Evolutionary conservation across 2,888 invertebrate genomes (phyloP).

Genomic region (Nemotelus nigrinus): DNA sequence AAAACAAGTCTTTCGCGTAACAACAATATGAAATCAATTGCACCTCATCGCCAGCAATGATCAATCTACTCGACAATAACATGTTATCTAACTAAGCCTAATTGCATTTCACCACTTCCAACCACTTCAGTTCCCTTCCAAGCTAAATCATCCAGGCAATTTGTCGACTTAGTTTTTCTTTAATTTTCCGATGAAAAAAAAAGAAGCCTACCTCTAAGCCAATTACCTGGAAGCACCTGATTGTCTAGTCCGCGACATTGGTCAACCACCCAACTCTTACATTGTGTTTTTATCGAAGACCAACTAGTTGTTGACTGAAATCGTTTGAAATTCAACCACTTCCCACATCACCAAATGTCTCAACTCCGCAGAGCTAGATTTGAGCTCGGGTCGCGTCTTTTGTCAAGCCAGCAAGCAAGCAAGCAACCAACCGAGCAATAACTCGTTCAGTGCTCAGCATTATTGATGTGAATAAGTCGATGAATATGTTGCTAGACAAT

Average conservation of each 20-base stretch:
- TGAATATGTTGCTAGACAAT: no score
- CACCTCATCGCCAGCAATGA: no score
- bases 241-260: slow-evolving; percentile 32
- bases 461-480: no score
- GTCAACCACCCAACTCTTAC: slow-evolving; percentile 10
- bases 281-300: neutral
- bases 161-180: neutral
- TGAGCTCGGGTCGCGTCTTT: no score
- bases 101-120: no score
- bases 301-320: slow-evolving; percentile 34
- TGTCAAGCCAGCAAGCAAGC: no score
- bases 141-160: slow-evolving; percentile 22
- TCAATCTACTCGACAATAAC: no score
- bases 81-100: no score
- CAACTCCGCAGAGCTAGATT: neutral
- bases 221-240: slow-evolving; percentile 43
- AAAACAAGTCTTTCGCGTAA: no score
- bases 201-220: slow-evolving; percentile 28
- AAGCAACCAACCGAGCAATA: no score
- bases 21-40: no score
- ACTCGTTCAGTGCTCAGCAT: no score
- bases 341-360: neutral
- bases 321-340: slow-evolving; percentile 19
- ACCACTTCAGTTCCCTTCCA: neutral
- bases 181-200: neutral